Conservation (phyloP, 2,113 vertebrate genomes). For the Vanacampus margaritifer region DNA sequence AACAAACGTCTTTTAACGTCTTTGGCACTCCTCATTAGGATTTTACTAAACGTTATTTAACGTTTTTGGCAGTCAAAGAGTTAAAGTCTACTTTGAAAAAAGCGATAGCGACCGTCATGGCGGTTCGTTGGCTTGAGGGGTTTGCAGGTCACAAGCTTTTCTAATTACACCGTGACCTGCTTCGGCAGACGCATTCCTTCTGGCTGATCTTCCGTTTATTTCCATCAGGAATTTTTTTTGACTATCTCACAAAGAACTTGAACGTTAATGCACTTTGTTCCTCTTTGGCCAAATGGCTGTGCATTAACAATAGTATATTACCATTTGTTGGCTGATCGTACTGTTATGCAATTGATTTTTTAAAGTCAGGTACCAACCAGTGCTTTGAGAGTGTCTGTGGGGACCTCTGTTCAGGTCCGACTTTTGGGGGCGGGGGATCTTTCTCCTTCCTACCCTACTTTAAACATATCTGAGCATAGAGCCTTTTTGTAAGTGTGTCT, state of each 20-base stretch:
- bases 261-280: background rate
- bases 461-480: constrained; percentile 44
- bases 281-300: background rate
- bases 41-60: too few relatives aligned
- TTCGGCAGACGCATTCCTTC: constrained; percentile 53
- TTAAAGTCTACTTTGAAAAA: constrained; percentile 45
- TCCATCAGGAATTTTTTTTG: constrained; percentile 9
- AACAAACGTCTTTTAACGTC: too few relatives aligned
- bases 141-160: constrained; percentile 58
- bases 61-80: too few relatives aligned
- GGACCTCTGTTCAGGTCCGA: constrained; percentile 32
- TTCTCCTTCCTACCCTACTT: constrained; percentile 27
- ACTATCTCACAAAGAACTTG: background rate
- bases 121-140: constrained; percentile 49
- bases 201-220: constrained; percentile 43
- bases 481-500: constrained; percentile 35
- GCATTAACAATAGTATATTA: background rate
- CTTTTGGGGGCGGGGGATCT: constrained; percentile 8
- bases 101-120: constrained; percentile 43
- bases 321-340: background rate
- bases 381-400: constrained; percentile 38
- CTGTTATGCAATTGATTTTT: constrained; percentile 4
- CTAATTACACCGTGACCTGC: constrained; percentile 60
- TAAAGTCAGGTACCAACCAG: constrained; percentile 17
- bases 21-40: too few relatives aligned